Conservation (phyloP, 2,113 vertebrate genomes). For the Mesoclemmys tuberculata region DNA sequence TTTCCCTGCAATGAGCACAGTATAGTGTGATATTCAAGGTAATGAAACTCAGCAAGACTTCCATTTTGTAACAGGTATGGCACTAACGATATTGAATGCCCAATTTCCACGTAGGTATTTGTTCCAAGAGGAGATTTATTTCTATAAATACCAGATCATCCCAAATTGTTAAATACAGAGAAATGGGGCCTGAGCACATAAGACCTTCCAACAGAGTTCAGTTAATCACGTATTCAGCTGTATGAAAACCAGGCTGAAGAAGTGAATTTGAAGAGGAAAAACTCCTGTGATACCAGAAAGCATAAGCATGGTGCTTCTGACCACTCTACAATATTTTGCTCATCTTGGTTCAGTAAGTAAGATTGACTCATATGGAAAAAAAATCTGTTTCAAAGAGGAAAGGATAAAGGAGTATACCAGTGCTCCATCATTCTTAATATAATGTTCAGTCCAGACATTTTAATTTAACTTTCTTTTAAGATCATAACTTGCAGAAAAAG, state of each 20-base stretch:
- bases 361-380: background rate
- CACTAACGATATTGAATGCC: background rate
- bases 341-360: background rate
- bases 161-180: background rate
- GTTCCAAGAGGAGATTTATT: background rate
- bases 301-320: accelerated
- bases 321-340: accelerated
- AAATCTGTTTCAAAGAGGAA: background rate
- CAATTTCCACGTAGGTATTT: constrained; percentile 12
- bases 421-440: background rate
- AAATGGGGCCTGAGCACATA: background rate
- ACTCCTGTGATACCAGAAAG: background rate
- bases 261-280: background rate
- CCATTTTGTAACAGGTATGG: background rate
- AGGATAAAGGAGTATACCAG: background rate
- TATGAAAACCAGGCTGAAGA: background rate
- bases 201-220: background rate
- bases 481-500: background rate
- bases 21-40: background rate
- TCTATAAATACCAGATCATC: constrained; percentile 4
- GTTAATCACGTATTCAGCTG: background rate
- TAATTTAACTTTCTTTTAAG: background rate
- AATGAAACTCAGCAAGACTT: background rate
- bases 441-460: background rate
- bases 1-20: constrained; percentile 24